Percentiles rank a stretch among this genome's conserved stretches.
These are phyloP conservation scores for Pleuronectes platessa DNA, from an alignment of 2,113 vertebrate species.

Conservation along the genomic window DNA sequence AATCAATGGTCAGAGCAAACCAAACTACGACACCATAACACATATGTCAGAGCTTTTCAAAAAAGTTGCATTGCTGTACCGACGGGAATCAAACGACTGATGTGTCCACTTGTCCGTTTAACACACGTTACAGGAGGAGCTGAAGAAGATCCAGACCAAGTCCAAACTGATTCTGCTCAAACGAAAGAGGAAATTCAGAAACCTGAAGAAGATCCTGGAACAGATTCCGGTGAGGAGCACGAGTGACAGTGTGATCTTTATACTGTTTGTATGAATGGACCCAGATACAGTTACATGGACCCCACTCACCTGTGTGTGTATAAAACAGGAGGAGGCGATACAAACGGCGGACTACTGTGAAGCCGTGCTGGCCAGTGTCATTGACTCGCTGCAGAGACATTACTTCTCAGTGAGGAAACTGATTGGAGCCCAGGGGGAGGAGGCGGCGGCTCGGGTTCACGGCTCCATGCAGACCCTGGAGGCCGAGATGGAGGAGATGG, in stretches of 20 bases:
- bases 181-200: constrained; percentile 10
- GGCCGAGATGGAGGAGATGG: constrained; percentile 46
- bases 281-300: background rate
- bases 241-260: background rate
- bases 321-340: constrained; percentile 49
- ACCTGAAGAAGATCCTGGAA: background rate
- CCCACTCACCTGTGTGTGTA: background rate
- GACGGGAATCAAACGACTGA: background rate
- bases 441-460: constrained; percentile 24
- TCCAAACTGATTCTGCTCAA: constrained; percentile 34
- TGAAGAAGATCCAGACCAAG: constrained; percentile 21
- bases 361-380: constrained; percentile 42
- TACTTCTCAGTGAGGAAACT: constrained; percentile 46
- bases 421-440: constrained; percentile 43
- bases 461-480: constrained; percentile 28
- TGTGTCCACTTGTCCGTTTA: background rate
- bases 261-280: background rate
- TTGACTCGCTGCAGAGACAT: constrained; percentile 58
- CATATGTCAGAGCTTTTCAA: too few species aligned
- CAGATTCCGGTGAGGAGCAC: constrained; percentile 51
- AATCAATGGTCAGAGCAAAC: too few species aligned
- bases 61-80: too few species aligned
- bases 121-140: constrained; percentile 38
- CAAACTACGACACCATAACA: too few species aligned
- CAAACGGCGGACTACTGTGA: constrained; percentile 57